Evolutionary conservation across 1,140 invertebrate species (phyloP), one percentile per base, ranked within the genome.

Genomic region (Phenacoccus solenopsis): DNA sequence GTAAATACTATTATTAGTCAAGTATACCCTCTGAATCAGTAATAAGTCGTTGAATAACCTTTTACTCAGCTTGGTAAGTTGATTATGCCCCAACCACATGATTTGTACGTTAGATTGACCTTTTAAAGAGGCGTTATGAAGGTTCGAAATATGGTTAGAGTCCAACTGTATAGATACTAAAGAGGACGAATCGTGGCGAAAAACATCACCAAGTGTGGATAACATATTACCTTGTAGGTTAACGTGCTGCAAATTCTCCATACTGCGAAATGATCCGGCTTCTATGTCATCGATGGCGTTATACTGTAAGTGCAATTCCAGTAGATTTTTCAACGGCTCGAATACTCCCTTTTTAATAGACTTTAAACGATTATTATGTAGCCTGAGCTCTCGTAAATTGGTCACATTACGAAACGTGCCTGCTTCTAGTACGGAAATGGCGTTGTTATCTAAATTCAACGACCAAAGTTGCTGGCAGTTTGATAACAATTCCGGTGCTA

Each of bases 381-480:
- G 79, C 49, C 91, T 82, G n/a, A 95, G 85, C 81, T 94, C 91
- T 67, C 86, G 83, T 38, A 95, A 78, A 72, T 86, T 85, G 49
- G 84, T 81, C 69, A 89, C 81, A 76, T 87, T 88, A 71, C 86
- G 80, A 77, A 96, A 95, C 72, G 89, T 87, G 24, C 88, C 88
- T 9, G 87, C 85, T 74, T 90, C 84, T 68, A 98, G 79, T 74
- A 90, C 86, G 4, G 83, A 82, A 56, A 98, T 90, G 78, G 87
- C 86, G 81, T 98, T 98, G 74, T 91, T 89, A 80, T 96, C 93
- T 74, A 98, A 79, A 73, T 91, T 96, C 35, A 98, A 80, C 3
- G 90, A 90, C 5, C 88, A 87, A 13, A 95, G 81, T 74, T 87
- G 88, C 57, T 81, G 81, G 76, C 89, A 91, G 72, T 84, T 82